phyloP scores from a whole-genome alignment of 2,113 vertebrate species.

The Peromyscus maniculatus region DNA sequence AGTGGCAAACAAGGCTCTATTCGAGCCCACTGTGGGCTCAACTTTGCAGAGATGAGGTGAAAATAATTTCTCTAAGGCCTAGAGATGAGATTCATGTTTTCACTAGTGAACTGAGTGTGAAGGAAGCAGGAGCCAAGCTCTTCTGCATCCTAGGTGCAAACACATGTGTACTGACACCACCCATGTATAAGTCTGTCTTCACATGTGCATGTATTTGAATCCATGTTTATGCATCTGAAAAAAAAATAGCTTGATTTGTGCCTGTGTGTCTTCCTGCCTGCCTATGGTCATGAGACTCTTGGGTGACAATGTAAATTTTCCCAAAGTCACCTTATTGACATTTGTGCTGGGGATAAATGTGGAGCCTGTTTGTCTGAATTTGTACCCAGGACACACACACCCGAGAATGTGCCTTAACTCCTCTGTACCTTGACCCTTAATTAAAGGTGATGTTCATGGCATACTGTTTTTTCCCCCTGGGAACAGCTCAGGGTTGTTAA shows the following conservation, averaged over 20 bases:
- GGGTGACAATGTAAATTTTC: background rate
- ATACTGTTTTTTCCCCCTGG: background rate
- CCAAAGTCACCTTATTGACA: background rate
- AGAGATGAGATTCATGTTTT: background rate
- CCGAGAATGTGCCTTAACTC: background rate
- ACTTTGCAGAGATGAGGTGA: background rate
- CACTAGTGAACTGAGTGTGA: background rate
- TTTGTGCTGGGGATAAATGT: background rate
- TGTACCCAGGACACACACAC: background rate
- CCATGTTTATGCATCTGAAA: background rate
- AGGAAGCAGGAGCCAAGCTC: background rate
- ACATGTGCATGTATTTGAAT: background rate
- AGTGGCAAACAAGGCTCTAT: background rate
- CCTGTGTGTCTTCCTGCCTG: background rate
- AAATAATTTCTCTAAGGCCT: background rate
- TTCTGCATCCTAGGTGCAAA: background rate
- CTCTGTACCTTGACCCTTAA: background rate
- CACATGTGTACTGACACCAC: fast-evolving
- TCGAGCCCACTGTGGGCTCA: background rate
- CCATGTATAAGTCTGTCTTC: background rate
- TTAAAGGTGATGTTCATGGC: background rate
- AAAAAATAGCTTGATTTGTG: background rate
- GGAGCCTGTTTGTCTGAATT: background rate
- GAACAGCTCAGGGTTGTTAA: background rate
- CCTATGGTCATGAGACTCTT: background rate